Base-by-base conservation (phyloP, 2,797 vertebrate species). In the Carcharodon carcharias region DNA sequence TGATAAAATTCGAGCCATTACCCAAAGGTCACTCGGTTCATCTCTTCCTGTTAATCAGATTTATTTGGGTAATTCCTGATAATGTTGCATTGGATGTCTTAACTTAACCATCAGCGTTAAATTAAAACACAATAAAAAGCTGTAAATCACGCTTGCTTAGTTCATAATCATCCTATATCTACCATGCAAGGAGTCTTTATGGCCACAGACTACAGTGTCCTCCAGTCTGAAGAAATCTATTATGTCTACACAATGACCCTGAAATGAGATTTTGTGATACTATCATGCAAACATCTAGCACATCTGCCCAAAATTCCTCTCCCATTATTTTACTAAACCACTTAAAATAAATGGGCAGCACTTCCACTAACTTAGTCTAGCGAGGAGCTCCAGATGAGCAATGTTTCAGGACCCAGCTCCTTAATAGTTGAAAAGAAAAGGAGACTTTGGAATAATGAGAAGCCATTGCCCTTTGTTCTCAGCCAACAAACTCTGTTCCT, bases 1-100 rank as follows among this genome's bases (percentile, higher is more conserved):
- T 58, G 87, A 89, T 89, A 89, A 58, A 56, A 28, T 12, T 58
- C 35, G 1, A 63, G 1, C 88, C 88, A 91, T 61, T 91, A 61
- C 88, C 58, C 65, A 65, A 45, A 93, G n/a, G 61, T 93, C 91
- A 40, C 61, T 65, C 23, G 61, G 61, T 67, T 67, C n/a, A 93
- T 67, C 67, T 67, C 91, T n/a, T 65, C 7, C 91, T 67, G 61
- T 26, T 67, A 67, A 93, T 93, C 91, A 45, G 61, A 65, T 93
- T 93, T 93, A 93, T 93, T 93, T 93, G 91, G 91, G 67, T n/a
- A 65, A 93, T 65, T 45, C 18, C 67, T 16, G 2, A 91, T 91
- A 61, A 61, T 91, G 88, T 61, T 40, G n/a, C n/a, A 67, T 65
- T 61, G 89, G 89, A 92, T 92, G 14, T 35, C 58, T 92, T 93